Base-by-base conservation (phyloP, 1,140 invertebrate genomes). In the Subanguina moxae region DNA sequence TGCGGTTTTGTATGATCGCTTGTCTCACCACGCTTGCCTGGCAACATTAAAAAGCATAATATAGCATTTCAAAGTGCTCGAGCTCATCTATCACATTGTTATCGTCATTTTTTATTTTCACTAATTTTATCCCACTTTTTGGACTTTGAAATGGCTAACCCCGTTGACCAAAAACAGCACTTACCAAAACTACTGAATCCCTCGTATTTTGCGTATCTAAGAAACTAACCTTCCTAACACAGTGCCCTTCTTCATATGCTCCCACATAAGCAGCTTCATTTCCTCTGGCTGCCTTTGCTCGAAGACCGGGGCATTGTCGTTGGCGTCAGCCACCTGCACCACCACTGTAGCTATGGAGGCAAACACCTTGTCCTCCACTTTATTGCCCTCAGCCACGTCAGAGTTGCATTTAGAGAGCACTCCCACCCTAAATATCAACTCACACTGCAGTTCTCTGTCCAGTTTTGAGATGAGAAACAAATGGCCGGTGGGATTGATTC, bases 281-380 rank as follows among this genome's bases (percentile, higher is more conserved):
- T 21, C 48, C 3, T 52, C 48, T 52, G 1, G n/a, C 23, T 52
- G n/a, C 25, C 58, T 30, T 52, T 27, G 19, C 25, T 48, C 32
- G 57, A 79, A 78, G 13, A 57, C 57, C 1, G 78, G 78, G 21
- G 23, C 67, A 61, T 72, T 75, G 74, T 72, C 71, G 57, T 72
- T 72, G 21, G 43, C 52, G 42, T 72, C 71, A 42, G 74, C 11
- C 13, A 67, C 17, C 19, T 25, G 48, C 19, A 65, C 57, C 32
- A 25, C 48, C 7, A 65, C 58, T 30, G 19, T 52, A 27, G 27
- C 43, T 57, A 38, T 68, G 9, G 27, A 30, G n/a, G 63, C 28
- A 58, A 68, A 56, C 30, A 19, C 63, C 25, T 67, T 21, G 25
- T 28, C 62, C 0, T 32, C 7, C 13, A 5, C 48, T 3, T 13